These are phyloP conservation scores for Folsomia candida DNA, from an alignment of 2,888 invertebrate genomes.

Conservation along the genomic window DNA sequence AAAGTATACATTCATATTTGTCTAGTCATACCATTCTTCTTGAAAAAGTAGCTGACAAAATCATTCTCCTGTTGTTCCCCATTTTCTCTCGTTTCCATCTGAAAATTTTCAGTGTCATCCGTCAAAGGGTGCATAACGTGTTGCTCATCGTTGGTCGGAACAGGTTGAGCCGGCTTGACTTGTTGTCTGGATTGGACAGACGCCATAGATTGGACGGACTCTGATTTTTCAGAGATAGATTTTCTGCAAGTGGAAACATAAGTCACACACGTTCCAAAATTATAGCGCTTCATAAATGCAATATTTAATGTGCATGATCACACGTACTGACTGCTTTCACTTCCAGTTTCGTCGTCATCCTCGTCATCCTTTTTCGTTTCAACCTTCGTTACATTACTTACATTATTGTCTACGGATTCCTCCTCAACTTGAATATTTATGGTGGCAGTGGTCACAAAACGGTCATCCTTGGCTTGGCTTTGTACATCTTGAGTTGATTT, in stretches of 20 bases:
- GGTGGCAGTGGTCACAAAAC: neutral
- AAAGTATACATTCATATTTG: no score
- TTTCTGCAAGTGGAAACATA: no score
- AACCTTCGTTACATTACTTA: no score
- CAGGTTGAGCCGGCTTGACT: neutral
- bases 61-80: neutral
- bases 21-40: constrained; percentile 10
- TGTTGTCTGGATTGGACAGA: neutral
- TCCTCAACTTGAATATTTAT: no score
- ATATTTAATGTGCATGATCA: neutral
- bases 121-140: no score
- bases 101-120: constrained; percentile 6
- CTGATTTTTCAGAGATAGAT: neutral
- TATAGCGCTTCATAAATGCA: neutral
- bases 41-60: constrained; percentile 22
- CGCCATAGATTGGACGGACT: neutral
- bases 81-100: neutral
- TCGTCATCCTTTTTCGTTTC: neutral
- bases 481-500: no score
- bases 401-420: no score
- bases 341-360: no score
- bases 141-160: neutral
- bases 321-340: neutral
- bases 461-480: neutral
- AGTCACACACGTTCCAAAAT: neutral